Evolutionary conservation across 1,140 invertebrate genomes (phyloP).

Genomic region (Vollenhovia emeryi): DNA sequence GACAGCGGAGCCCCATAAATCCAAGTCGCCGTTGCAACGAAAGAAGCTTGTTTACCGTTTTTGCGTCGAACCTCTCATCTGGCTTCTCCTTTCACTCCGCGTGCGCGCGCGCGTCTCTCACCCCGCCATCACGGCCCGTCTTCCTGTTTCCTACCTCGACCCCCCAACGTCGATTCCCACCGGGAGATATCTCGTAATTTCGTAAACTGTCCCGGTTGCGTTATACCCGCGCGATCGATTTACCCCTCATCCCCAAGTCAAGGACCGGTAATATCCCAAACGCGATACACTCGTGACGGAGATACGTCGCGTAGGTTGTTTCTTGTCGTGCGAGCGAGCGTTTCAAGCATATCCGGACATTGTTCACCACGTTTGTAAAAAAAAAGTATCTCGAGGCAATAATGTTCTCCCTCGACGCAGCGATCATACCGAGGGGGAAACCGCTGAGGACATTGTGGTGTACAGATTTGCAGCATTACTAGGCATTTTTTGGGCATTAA

Average conservation of each 20-base stretch:
- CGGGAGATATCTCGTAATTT: slow-evolving; percentile 27
- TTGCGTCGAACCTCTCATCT: slow-evolving; percentile 24
- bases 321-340: background rate
- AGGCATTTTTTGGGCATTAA: too few relatives aligned
- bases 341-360: background rate
- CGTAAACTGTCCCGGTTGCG: slow-evolving; percentile 24
- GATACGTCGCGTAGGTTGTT: background rate
- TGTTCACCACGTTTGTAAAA: background rate
- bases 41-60: slow-evolving; percentile 71
- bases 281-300: background rate
- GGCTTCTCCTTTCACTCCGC: slow-evolving; percentile 20
- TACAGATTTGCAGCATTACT: too few relatives aligned
- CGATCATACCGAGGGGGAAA: too few relatives aligned
- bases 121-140: background rate
- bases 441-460: too few relatives aligned
- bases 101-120: background rate
- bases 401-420: background rate
- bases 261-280: slow-evolving; percentile 8
- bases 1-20: slow-evolving; percentile 58
- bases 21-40: slow-evolving; percentile 43
- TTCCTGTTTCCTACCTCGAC: background rate
- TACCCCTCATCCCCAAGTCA: slow-evolving; percentile 31
- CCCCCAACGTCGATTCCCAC: slow-evolving; percentile 21
- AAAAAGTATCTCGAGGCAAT: background rate
- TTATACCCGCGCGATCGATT: slow-evolving; percentile 48